A percentile compares a stretch with the other conserved stretches of the same genome.
Conservation (phyloP, 2,113 vertebrate species). For the Dicrurus megarhynchus region DNA sequence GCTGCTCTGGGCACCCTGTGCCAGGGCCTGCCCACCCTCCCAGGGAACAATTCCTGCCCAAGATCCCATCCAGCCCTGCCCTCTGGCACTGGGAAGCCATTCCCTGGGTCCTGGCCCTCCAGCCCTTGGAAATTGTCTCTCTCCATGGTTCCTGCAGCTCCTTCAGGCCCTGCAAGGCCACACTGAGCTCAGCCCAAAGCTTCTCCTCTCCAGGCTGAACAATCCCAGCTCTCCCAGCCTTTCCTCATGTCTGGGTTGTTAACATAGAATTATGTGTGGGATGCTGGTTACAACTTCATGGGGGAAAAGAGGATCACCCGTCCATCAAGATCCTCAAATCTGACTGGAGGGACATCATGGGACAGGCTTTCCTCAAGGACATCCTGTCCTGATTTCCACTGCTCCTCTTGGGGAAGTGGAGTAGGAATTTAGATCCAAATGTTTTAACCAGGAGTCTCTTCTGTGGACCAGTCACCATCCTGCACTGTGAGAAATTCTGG, state of each 20-base stretch:
- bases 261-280: neutral
- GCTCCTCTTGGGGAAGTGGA: neutral
- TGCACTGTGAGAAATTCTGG: neutral
- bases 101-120: neutral
- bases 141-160: neutral
- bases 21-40: accelerated
- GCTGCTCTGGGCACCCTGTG: accelerated
- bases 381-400: neutral
- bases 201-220: neutral
- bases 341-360: neutral
- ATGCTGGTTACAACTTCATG: neutral
- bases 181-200: neutral
- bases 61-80: accelerated
- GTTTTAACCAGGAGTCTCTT: neutral
- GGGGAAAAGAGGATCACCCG: neutral
- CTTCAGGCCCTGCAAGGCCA: neutral
- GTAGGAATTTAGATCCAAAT: neutral
- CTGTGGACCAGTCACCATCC: neutral
- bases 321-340: neutral
- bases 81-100: neutral
- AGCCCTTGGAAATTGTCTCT: neutral
- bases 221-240: neutral
- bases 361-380: neutral
- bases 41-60: neutral
- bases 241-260: neutral